Evolutionary conservation across 2,113 vertebrate genomes (phyloP), one percentile per base, ranked within the genome.

Genomic region (Otolemur garnettii): DNA sequence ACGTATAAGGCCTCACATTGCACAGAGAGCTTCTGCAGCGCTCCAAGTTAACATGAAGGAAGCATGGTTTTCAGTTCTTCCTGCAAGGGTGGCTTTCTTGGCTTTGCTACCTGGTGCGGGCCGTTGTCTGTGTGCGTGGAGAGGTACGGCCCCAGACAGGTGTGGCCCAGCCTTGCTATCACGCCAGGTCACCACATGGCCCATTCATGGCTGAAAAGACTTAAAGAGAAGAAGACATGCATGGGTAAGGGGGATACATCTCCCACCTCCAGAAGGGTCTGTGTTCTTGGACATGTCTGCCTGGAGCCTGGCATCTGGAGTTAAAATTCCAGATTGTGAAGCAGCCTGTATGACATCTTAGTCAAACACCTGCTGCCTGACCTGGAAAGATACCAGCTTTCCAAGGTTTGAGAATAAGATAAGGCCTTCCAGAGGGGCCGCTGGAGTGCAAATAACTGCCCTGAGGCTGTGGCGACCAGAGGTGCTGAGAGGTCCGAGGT

Each of bases 121-220:
- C 1, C 1, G 38, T 42, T 26, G 19, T 17, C 66, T 57, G 53
- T 18, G 17, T 45, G 1, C 7, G 5, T 0, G 14, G 12, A 66
- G 68, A 42, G 17, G 50, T 17, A 2, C 18, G 28, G 33, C 3
- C n/a, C 33, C 9, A 17, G 28, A 2, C 2, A 28, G 60, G 7
- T 4, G 21, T 1, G 24, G 18, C 28, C 3, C 53, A 55, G 1
- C 22, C 42, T 12, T 12, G 53, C 50, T 4, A 4, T 1, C 30
- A 78, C 33, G 0, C 38, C 2, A 50, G 10, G 3, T 10, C 30
- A 9, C 35, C 5, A 6, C 19, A 0, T 14, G 33, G 9, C 1
- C 53, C 17, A 15, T 55, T 13, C 18, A 17, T 7, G 2, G 35
- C 45, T 28, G 50, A 42, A 10, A 42, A 53, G 62, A 68, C 21